Base-by-base conservation (phyloP, 2,888 invertebrate genomes). In the Acronicta psi region DNA sequence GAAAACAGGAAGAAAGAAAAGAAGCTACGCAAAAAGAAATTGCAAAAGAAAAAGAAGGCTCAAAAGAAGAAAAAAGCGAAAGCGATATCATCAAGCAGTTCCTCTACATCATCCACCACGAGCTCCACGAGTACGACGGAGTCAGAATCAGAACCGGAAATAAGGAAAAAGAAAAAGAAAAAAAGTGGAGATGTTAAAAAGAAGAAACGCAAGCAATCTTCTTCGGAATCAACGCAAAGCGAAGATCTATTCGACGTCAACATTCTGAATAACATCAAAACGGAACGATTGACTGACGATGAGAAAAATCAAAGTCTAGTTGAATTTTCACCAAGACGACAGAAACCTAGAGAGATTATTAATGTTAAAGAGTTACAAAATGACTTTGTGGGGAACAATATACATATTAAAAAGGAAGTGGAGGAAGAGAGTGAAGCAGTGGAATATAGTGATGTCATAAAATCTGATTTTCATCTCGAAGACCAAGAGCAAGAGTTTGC, bases 331-430 rank as follows among this genome's bases (percentile, higher is more conserved):
- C 90, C 91, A 0, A 75, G 88, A 59, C 83, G 86, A 42, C 81
- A 81, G 13, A 89, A 88, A 45, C 89, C 84, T 1, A 75, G 87
- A 38, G 91, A 94, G 66, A 94, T 94, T 1, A 94, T 94, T 2
- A 89, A 93, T 36, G 94, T 94, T 0, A 94, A 92, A 70, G 92
- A 94, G 57, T 47, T 94, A 18, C 94, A 94, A 50, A 92, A 87
- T 45, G 93, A 94, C 62, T 92, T 94, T 37, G 93, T 92, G 0
- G 90, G 88, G 0, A 87, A 82, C 18, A 92, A 87, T 57, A 84
- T 91, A 45, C 87, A 88, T 44, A 88, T 93, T 3, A 93, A 92
- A 59, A 80, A 90, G 29, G 93, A 92, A 68, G 70, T 80, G 14
- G 78, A 80, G 31, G 78, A 80, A 31, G 87, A 84, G 2, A 55